Percentiles rank a stretch among this genome's conserved stretches.
These are phyloP conservation scores for Trimorus sp. DNA, from an alignment of 2,888 invertebrate species.

Conservation along the genomic window DNA sequence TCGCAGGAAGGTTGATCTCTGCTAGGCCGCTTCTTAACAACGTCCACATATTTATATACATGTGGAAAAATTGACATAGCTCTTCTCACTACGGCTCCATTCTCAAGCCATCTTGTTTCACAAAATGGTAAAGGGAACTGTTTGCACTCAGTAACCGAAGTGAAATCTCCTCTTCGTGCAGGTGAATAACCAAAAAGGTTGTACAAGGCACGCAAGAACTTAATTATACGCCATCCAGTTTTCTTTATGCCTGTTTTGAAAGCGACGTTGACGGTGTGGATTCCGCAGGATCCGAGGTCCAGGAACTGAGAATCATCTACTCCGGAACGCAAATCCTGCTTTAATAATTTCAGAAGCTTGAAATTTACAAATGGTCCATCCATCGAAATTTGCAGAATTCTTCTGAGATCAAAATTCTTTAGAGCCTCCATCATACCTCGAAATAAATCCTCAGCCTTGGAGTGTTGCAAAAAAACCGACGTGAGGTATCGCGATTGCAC, in stretches of 20 bases:
- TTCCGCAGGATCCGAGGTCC: slow-evolving; percentile 71
- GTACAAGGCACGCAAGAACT: slow-evolving; percentile 68
- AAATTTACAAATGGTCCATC: slow-evolving; percentile 43
- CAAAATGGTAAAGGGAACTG: slow-evolving; percentile 71
- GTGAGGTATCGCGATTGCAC: slow-evolving; percentile 69
- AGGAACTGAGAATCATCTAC: slow-evolving; percentile 56
- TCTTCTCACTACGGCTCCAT: slow-evolving; percentile 5
- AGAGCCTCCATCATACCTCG: slow-evolving; percentile 48
- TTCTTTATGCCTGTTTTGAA: slow-evolving; percentile 69
- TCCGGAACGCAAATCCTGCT: slow-evolving; percentile 1
- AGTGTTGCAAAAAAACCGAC: slow-evolving; percentile 62
- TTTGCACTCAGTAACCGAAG: slow-evolving; percentile 41
- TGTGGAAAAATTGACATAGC: slow-evolving; percentile 3
- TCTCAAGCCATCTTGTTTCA: slow-evolving; percentile 17
- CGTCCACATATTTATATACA: slow-evolving; percentile 65
- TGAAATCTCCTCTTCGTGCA: slow-evolving; percentile 70
- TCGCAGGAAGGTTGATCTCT: slow-evolving; percentile 46
- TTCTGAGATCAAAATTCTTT: slow-evolving; percentile 42
- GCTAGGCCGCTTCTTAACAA: slow-evolving; percentile 43
- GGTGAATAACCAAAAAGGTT: slow-evolving; percentile 73
- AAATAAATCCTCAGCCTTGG: slow-evolving; percentile 66
- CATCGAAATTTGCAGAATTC: slow-evolving; percentile 37
- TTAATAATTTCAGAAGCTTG: not conserved
- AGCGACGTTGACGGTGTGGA: slow-evolving; percentile 71
- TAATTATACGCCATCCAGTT: slow-evolving; percentile 66